Percentiles rank a stretch among this genome's conserved stretches.
Evolutionary conservation across 2,113 vertebrate species (phyloP).

Genomic region (Eidolon helvum): DNA sequence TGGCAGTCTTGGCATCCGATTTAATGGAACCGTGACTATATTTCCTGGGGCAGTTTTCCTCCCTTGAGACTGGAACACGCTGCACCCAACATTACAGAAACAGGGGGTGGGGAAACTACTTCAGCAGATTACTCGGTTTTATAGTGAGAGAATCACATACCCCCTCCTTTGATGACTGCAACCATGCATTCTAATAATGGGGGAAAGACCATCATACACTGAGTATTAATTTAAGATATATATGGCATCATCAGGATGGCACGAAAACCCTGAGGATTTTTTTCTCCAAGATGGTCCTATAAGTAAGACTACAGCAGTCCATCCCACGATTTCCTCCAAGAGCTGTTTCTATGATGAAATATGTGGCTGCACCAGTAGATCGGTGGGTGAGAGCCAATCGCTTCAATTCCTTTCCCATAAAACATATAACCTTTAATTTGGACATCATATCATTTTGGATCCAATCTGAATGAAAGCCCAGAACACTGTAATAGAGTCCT

Average conservation of each 20-base stretch:
- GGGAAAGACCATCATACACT: not conserved
- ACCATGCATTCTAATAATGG: not conserved
- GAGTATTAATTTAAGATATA: not conserved
- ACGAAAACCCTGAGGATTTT: not conserved
- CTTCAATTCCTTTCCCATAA: not conserved
- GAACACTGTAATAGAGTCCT: not conserved
- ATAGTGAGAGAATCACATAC: not conserved
- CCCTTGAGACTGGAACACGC: not conserved
- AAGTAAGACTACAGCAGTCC: not conserved
- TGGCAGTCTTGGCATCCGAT: not conserved
- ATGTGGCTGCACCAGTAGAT: not conserved
- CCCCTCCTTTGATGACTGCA: not conserved
- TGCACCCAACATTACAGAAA: not conserved
- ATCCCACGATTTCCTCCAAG: not conserved
- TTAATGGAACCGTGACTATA: not conserved
- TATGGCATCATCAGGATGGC: rapidly evolving
- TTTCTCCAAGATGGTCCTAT: not conserved
- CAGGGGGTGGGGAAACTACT: not conserved
- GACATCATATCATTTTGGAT: not conserved
- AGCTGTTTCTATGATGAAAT: not conserved
- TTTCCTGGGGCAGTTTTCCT: not conserved
- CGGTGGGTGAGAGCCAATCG: not conserved
- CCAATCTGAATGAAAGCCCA: not conserved
- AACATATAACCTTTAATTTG: not conserved
- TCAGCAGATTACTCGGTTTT: not conserved